phyloP scores from a whole-genome alignment of 92 coral and sea anemone genomes.

The Siderastrea radians region DNA sequence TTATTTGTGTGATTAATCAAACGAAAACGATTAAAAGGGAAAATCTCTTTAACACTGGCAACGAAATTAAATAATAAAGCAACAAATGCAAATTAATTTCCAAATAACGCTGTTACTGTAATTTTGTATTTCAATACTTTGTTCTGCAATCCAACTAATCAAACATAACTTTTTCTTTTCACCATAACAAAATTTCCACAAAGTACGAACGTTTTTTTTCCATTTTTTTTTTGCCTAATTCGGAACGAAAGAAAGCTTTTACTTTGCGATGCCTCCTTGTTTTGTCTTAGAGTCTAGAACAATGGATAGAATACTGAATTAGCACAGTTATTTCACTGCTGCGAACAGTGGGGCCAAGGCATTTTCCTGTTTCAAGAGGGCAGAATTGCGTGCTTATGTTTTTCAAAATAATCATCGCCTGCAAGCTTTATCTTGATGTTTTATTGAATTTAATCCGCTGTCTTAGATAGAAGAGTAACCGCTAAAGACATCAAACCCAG shows the following conservation, averaged over 20 bases:
- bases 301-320: neutral
- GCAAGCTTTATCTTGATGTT: neutral
- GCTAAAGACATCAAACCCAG: neutral
- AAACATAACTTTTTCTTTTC: neutral
- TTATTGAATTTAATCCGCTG: slow-evolving; percentile 7
- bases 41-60: neutral
- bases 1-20: neutral
- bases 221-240: neutral
- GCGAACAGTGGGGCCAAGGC: neutral
- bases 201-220: neutral
- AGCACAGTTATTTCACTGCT: neutral
- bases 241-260: neutral
- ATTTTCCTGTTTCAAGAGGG: neutral
- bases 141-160: too few relatives aligned
- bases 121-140: too few relatives aligned
- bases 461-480: neutral
- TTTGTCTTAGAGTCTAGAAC: neutral
- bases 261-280: neutral
- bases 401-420: slow-evolving; percentile 10
- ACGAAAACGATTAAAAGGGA: neutral
- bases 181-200: too few relatives aligned
- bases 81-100: neutral
- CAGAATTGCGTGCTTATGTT: neutral
- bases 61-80: slow-evolving; percentile 1
- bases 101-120: neutral